Percentiles rank a stretch among this genome's conserved stretches.
phyloP scores from a whole-genome alignment of 2,888 invertebrate species.

The Belgica antarctica region DNA sequence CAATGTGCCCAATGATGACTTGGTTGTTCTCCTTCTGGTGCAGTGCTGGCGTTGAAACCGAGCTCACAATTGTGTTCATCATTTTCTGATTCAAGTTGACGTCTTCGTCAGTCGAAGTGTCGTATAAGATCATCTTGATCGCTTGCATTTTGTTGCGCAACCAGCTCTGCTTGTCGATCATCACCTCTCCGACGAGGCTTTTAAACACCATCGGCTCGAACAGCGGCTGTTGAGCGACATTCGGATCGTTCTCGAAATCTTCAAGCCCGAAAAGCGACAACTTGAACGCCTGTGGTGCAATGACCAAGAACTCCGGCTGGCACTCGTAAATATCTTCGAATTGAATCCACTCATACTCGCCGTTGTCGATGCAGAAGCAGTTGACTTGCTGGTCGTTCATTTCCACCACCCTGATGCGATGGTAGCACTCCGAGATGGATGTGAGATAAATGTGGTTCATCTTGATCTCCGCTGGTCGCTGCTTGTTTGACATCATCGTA shows the following conservation, averaged over 20 bases:
- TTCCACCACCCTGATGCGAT: conserved; percentile 58
- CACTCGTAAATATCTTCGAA: conserved; percentile 61
- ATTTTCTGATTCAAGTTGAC: conserved; percentile 65
- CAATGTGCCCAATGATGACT: conserved; percentile 52
- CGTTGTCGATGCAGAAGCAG: conserved; percentile 67
- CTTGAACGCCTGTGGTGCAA: conserved; percentile 72
- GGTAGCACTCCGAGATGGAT: conserved; percentile 59
- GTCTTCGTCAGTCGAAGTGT: conserved; percentile 64
- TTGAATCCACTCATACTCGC: conserved; percentile 64
- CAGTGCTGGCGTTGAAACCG: conserved; percentile 54
- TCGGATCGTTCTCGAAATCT: conserved; percentile 58
- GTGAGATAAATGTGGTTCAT: conserved; percentile 53
- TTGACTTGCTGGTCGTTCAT: conserved; percentile 56
- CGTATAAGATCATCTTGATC: conserved; percentile 63
- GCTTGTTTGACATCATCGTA: conserved; percentile 51
- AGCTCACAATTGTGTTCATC: conserved; percentile 58
- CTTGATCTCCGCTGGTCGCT: conserved; percentile 47
- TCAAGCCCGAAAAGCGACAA: conserved; percentile 70
- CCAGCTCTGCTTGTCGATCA: conserved; percentile 51
- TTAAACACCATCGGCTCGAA: conserved; percentile 56
- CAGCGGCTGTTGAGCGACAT: conserved; percentile 49
- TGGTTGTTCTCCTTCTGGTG: conserved; percentile 47
- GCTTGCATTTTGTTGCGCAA: conserved; percentile 39
- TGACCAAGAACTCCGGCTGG: conserved; percentile 62
- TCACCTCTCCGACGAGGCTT: conserved; percentile 60